These are phyloP conservation scores for Okamejei kenojei DNA, from an alignment of 2,797 vertebrate species.

Conservation along the genomic window DNA sequence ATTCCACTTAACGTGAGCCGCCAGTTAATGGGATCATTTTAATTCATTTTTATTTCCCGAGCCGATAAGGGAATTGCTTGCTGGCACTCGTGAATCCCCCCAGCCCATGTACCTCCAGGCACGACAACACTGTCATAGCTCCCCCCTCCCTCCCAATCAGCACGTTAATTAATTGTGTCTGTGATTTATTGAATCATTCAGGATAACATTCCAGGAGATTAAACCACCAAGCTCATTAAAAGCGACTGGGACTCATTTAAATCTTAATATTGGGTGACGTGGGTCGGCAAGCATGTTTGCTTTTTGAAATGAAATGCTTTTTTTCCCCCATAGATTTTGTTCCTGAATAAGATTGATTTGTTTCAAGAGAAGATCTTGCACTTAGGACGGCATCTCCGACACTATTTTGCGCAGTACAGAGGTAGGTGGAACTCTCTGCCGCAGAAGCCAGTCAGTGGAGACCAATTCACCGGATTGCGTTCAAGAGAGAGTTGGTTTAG, in stretches of 20 bases:
- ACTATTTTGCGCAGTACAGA: slow-evolving; percentile 61
- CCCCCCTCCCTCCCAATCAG: no score
- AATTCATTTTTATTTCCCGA: slow-evolving; percentile 48
- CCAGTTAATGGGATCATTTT: slow-evolving; percentile 47
- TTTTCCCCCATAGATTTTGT: slow-evolving; percentile 60
- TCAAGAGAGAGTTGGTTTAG: no score
- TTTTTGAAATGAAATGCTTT: slow-evolving; percentile 7
- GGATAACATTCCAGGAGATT: background rate
- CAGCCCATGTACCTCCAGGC: no score
- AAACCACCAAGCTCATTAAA: background rate
- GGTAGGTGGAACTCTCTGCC: slow-evolving; percentile 47
- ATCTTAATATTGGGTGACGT: slow-evolving; percentile 46
- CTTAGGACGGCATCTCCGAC: slow-evolving; percentile 60
- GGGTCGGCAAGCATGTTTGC: background rate
- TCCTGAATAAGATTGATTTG: slow-evolving; percentile 73
- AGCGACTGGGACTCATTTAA: background rate
- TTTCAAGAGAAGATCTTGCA: slow-evolving; percentile 71
- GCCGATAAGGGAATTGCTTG: slow-evolving; percentile 44
- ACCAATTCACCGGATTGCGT: no score
- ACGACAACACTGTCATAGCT: no score
- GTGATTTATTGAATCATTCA: background rate
- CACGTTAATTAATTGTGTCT: background rate
- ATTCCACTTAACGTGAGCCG: slow-evolving; percentile 46
- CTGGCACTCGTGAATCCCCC: slow-evolving; percentile 12
- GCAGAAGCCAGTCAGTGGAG: no score